phyloP scores from a whole-genome alignment of 2,888 invertebrate species.

The Bimastos eiseni region DNA sequence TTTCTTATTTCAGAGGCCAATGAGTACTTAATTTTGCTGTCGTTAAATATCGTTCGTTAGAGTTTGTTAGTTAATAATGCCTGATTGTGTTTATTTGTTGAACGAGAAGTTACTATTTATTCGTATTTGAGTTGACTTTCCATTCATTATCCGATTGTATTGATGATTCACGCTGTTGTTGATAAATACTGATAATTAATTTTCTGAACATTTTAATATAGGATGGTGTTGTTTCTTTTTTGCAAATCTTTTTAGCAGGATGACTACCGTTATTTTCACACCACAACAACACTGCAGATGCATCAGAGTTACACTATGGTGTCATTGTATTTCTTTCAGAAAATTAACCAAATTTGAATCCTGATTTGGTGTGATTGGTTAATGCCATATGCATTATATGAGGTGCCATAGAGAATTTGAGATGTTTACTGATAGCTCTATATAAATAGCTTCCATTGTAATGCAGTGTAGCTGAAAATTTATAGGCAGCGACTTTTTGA shows the following conservation, averaged over 20 bases:
- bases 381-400: too few relatives aligned
- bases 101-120: conserved; percentile 13
- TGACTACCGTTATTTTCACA: neutral
- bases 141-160: conserved; percentile 13
- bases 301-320: neutral
- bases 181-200: conserved; percentile 7
- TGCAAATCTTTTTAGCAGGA: neutral
- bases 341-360: neutral
- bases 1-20: neutral
- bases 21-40: conserved; percentile 19
- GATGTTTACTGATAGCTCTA: neutral
- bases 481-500: neutral
- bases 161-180: conserved; percentile 5
- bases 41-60: conserved; percentile 8
- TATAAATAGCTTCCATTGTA: too few relatives aligned
- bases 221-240: conserved; percentile 6
- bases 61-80: conserved; percentile 16
- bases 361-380: neutral
- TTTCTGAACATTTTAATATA: conserved; percentile 13
- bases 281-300: neutral
- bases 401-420: neutral
- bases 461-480: neutral
- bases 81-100: conserved; percentile 7
- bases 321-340: neutral
- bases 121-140: conserved; percentile 6